These are phyloP conservation scores for Octomys mimax DNA, from an alignment of 2,797 vertebrate genomes.

Conservation along the genomic window DNA sequence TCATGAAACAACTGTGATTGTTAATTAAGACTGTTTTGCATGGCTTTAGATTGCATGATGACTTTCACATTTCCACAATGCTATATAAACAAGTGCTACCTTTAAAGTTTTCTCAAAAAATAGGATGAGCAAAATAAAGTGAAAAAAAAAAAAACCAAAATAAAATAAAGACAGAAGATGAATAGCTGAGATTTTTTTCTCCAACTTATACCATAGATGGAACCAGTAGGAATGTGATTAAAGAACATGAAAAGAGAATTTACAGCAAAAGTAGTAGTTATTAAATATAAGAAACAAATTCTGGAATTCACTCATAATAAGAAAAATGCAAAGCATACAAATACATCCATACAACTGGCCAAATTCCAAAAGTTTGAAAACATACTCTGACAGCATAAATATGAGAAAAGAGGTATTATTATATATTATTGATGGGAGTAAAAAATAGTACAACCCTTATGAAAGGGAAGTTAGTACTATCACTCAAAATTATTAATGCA, in stretches of 20 bases:
- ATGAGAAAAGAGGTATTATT: not conserved
- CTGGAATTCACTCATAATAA: constrained; percentile 17
- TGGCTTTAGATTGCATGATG: not conserved
- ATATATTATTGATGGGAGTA: not conserved
- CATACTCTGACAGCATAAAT: too few relatives aligned
- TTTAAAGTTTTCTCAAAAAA: constrained; percentile 12
- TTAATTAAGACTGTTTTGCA: not conserved
- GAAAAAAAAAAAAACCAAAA: not conserved
- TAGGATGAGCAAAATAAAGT: not conserved
- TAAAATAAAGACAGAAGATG: constrained; percentile 23
- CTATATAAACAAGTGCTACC: not conserved
- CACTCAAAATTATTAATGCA: not conserved
- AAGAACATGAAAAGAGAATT: not conserved
- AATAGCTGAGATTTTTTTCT: not conserved
- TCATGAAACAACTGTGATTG: not conserved
- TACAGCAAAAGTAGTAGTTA: not conserved
- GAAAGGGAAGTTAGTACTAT: not conserved
- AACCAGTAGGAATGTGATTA: constrained; percentile 38
- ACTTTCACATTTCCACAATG: not conserved
- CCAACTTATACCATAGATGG: not conserved
- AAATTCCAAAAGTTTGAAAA: not conserved
- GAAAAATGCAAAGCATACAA: not conserved
- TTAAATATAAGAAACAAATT: constrained; percentile 5
- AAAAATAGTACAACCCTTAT: not conserved
- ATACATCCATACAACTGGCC: not conserved